Evolutionary conservation across 2,113 vertebrate genomes (phyloP).

Genomic region (Vombatus ursinus): DNA sequence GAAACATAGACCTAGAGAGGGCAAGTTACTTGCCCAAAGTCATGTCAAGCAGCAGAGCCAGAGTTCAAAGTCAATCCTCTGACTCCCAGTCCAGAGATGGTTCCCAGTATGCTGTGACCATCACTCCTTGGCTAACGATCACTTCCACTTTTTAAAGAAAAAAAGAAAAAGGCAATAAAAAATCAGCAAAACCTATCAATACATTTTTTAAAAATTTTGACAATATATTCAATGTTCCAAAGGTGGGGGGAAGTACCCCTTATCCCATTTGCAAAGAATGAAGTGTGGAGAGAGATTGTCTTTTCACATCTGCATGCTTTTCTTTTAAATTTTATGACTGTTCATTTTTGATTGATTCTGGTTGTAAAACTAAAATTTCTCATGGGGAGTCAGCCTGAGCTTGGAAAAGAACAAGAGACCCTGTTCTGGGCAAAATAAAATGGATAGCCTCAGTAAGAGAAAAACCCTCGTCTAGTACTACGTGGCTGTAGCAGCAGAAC

Average conservation of each 20-base stretch:
- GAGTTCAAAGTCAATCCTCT: background rate
- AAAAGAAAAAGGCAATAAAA: background rate
- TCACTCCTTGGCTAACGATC: background rate
- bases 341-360: background rate
- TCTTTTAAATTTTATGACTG: background rate
- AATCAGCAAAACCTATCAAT: background rate
- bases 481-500: background rate
- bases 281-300: background rate
- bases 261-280: background rate
- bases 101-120: background rate
- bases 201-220: background rate
- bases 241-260: background rate
- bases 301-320: background rate
- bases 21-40: background rate
- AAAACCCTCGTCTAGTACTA: background rate
- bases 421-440: background rate
- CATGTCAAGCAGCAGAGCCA: background rate
- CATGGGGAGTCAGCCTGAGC: background rate
- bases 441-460: background rate
- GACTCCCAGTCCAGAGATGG: background rate
- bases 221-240: background rate
- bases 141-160: background rate
- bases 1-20: background rate
- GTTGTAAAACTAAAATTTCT: background rate
- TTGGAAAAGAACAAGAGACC: background rate